Percentiles rank a stretch among this genome's conserved stretches.
phyloP scores from a whole-genome alignment of 2,797 vertebrate species.

The Typhlichthys subterraneus region DNA sequence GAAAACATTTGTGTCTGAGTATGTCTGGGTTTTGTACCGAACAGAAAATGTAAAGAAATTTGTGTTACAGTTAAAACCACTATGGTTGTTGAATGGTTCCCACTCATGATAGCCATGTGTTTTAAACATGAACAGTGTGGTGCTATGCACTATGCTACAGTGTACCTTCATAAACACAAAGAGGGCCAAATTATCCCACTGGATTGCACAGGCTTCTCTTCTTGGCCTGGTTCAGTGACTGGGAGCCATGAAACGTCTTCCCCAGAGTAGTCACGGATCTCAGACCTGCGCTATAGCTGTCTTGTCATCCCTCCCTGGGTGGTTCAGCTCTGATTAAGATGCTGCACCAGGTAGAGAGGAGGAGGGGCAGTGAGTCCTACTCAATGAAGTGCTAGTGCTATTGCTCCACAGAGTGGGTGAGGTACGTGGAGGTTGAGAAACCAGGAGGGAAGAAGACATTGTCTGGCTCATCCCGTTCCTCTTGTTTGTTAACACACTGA shows the following conservation, averaged over 20 bases:
- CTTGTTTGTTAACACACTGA: too few relatives aligned
- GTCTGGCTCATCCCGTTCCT: too few relatives aligned
- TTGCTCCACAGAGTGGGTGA: constrained; percentile 1
- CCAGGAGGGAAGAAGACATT: not conserved
- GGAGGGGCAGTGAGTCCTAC: not conserved
- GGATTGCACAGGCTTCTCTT: constrained; percentile 23
- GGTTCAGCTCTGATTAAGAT: constrained; percentile 54
- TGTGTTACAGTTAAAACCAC: not conserved
- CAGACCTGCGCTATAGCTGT: constrained; percentile 7
- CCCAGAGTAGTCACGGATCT: constrained; percentile 44
- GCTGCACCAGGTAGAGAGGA: constrained; percentile 6
- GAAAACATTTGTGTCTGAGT: too few relatives aligned
- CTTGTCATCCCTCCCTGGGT: constrained; percentile 39
- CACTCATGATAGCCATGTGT: too few relatives aligned
- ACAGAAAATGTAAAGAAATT: not conserved
- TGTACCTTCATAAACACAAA: too few relatives aligned
- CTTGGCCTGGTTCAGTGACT: constrained; percentile 50
- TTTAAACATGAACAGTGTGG: too few relatives aligned
- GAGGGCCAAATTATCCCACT: too few relatives aligned
- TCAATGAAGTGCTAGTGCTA: too few relatives aligned
- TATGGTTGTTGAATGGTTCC: too few relatives aligned
- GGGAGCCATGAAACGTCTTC: constrained; percentile 22
- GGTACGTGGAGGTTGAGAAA: constrained; percentile 3
- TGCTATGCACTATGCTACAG: too few relatives aligned
- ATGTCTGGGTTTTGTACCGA: not conserved